phyloP scores from a whole-genome alignment of 2,113 vertebrate species.

The Ptyas mucosa region DNA sequence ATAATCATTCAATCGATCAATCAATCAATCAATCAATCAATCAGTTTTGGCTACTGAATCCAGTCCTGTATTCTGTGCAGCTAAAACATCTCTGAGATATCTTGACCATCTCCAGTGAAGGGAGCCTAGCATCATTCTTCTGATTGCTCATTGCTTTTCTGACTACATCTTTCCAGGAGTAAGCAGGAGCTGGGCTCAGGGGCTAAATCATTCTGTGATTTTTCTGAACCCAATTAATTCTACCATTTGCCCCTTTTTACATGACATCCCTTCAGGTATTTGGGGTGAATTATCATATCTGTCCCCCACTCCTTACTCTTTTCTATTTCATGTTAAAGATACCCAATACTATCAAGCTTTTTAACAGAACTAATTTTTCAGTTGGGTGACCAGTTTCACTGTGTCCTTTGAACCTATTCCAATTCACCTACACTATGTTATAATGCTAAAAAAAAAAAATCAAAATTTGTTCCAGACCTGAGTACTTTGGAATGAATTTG shows the following conservation, averaged over 20 bases:
- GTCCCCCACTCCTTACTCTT: not conserved
- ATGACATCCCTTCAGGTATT: not conserved
- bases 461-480: not conserved
- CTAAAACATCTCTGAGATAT: not conserved
- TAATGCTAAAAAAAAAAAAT: not conserved
- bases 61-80: not conserved
- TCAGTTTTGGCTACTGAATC: not conserved
- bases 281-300: not conserved
- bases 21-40: not conserved
- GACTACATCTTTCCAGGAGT: not conserved
- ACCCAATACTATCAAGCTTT: not conserved
- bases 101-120: not conserved
- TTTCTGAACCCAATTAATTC: not conserved
- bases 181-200: not conserved
- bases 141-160: not conserved
- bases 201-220: not conserved
- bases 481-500: not conserved
- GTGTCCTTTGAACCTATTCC: not conserved
- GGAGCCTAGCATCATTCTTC: not conserved
- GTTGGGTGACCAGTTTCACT: not conserved
- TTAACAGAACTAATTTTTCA: not conserved
- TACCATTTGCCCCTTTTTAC: not conserved
- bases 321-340: not conserved
- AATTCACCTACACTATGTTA: not conserved
- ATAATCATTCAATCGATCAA: not conserved